Percentiles rank a stretch among this genome's conserved stretches.
Conservation (phyloP, 2,113 vertebrate species). For the Callipepla squamata region DNA sequence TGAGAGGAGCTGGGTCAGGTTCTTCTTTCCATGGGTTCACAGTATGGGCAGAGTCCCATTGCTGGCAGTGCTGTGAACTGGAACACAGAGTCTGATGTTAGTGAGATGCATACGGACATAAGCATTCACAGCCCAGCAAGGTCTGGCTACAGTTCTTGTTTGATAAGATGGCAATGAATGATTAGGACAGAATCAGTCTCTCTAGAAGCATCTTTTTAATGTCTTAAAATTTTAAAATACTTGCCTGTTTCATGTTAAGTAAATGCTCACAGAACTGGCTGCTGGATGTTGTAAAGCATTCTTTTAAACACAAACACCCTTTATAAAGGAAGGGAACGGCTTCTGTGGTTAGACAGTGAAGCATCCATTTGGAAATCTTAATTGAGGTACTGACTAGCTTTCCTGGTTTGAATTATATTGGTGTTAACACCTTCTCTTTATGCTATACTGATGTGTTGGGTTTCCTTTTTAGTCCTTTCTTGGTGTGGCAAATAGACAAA, state of each 20-base stretch:
- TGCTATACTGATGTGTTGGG: background rate
- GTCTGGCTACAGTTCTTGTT: background rate
- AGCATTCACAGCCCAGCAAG: background rate
- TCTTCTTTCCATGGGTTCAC: background rate
- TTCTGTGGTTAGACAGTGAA: constrained; percentile 36
- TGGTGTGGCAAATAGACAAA: background rate
- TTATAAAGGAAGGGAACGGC: background rate
- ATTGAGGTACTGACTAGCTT: background rate
- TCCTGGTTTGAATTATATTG: background rate
- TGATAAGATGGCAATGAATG: background rate
- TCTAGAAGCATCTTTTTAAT: background rate
- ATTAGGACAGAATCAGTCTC: background rate
- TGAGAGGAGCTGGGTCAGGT: background rate
- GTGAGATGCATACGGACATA: background rate
- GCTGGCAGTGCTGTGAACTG: background rate
- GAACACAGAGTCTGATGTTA: background rate
- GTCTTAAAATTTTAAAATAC: background rate
- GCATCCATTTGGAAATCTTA: constrained; percentile 17
- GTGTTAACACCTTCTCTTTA: background rate
- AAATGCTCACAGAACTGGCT: background rate
- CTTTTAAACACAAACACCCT: background rate
- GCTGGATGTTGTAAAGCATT: background rate
- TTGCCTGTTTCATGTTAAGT: background rate
- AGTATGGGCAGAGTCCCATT: background rate
- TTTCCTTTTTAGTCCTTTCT: background rate